phyloP scores from a whole-genome alignment of 2,113 vertebrate genomes.

The Odontophorus gujanensis region DNA sequence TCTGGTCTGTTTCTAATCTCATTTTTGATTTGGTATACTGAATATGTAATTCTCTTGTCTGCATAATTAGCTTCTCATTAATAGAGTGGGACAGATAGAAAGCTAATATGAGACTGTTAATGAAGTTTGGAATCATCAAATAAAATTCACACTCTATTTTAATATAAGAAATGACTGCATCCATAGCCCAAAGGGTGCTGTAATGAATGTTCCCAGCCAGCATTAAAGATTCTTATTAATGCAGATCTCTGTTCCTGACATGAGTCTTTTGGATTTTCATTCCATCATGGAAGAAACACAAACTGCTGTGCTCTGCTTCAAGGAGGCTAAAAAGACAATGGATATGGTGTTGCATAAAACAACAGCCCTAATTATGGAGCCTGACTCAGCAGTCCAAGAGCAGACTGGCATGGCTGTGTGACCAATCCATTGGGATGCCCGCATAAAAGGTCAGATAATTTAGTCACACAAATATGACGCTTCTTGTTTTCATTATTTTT shows the following conservation, averaged over 20 bases:
- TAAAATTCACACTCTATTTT: neutral
- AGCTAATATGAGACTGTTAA: neutral
- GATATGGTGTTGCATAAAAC: neutral
- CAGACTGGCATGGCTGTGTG: neutral
- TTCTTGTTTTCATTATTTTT: neutral
- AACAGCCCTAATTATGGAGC: neutral
- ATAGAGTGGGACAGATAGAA: neutral
- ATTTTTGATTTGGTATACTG: neutral
- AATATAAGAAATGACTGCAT: neutral
- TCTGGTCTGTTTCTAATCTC: neutral
- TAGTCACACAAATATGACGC: neutral
- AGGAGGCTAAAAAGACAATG: neutral
- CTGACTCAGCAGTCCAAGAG: fast-evolving
- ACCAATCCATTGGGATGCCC: neutral
- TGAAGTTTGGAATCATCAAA: neutral
- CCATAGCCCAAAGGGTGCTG: neutral
- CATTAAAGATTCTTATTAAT: neutral
- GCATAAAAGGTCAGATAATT: neutral
- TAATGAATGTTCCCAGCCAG: neutral
- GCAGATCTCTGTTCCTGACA: neutral
- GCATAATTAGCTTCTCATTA: neutral
- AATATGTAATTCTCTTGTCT: neutral
- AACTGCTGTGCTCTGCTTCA: neutral
- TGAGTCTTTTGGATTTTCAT: neutral
- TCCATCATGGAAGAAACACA: neutral